Evolutionary conservation across 2,797 vertebrate species (phyloP).

Genomic region (Tenualosa ilisha): DNA sequence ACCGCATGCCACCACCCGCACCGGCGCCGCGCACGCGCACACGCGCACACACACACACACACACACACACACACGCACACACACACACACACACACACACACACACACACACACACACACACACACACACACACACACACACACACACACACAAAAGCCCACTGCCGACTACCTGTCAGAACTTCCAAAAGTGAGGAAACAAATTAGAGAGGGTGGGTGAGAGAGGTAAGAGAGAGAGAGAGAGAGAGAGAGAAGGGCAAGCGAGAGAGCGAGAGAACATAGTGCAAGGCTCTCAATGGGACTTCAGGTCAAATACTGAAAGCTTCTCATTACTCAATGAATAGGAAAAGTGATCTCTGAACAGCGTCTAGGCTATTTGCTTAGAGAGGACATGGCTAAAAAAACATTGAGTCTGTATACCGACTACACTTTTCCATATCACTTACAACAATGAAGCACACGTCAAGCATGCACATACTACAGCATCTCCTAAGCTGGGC

Average conservation of each 20-base stretch:
- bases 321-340: neutral
- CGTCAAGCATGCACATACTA: no score
- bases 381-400: neutral
- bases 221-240: neutral
- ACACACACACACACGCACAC: no score
- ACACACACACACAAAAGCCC: no score
- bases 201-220: neutral
- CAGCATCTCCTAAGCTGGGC: no score
- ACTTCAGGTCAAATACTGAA: neutral
- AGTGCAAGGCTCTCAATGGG: neutral
- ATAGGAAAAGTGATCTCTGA: neutral
- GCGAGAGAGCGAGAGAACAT: neutral
- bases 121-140: no score
- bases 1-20: neutral
- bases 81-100: no score
- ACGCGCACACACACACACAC: no score
- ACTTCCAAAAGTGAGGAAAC: neutral
- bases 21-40: no score
- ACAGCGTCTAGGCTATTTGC: neutral
- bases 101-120: no score
- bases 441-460: no score
- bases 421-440: no score
- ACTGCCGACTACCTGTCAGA: neutral
- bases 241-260: neutral
- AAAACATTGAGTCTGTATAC: no score